phyloP scores from a whole-genome alignment of 2,113 vertebrate species.

The Poeciliopsis turrubarensis region DNA sequence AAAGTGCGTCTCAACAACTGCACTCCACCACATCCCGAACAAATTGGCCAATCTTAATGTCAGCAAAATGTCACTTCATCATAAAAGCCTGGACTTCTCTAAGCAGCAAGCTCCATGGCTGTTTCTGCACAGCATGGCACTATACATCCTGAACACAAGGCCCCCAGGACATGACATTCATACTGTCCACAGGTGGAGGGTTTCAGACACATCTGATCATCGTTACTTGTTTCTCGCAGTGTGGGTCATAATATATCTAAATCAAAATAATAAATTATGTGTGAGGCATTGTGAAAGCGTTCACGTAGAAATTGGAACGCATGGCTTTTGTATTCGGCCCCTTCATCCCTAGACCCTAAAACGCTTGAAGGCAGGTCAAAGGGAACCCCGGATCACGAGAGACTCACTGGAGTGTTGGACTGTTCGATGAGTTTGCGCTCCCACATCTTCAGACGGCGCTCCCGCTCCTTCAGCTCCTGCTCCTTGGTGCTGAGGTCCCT shows the following conservation, averaged over 20 bases:
- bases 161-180: constrained; percentile 73
- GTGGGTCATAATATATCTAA: neutral
- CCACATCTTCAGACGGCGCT: constrained; percentile 94
- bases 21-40: constrained; percentile 76
- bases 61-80: constrained; percentile 85
- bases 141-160: constrained; percentile 78
- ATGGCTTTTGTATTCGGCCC: neutral
- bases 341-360: neutral
- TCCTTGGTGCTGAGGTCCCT: constrained; percentile 98
- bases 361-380: constrained; percentile 24
- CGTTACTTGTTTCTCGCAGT: constrained; percentile 16
- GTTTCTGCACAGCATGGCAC: constrained; percentile 78
- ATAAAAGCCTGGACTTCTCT: constrained; percentile 79
- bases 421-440: constrained; percentile 96
- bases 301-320: too few relatives aligned
- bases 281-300: neutral
- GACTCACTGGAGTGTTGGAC: constrained; percentile 95
- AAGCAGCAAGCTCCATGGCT: constrained; percentile 63
- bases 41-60: constrained; percentile 86
- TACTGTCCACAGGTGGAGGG: constrained; percentile 69
- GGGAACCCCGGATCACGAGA: constrained; percentile 14
- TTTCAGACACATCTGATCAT: constrained; percentile 52
- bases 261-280: neutral
- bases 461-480: constrained; percentile 95
- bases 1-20: constrained; percentile 72